phyloP scores from a whole-genome alignment of 2,113 vertebrate species.

The Pseudonaja textilis region DNA sequence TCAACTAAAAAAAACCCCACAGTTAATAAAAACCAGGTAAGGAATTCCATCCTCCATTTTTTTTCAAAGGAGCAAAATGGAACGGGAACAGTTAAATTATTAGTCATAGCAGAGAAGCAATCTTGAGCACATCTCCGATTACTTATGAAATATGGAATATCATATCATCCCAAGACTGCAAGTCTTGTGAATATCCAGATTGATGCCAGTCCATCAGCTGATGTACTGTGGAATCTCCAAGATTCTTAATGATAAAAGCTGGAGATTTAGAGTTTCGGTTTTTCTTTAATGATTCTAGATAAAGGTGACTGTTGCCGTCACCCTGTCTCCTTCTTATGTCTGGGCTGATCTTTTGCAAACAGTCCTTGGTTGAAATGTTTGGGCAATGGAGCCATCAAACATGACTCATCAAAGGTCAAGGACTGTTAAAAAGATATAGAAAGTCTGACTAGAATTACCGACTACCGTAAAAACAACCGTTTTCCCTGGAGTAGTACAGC shows the following conservation, averaged over 20 bases:
- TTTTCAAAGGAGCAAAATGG: not conserved
- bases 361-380: constrained; percentile 47
- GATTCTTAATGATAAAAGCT: not conserved
- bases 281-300: constrained; percentile 10
- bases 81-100: not conserved
- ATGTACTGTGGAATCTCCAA: not conserved
- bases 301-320: constrained; percentile 26
- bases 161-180: not conserved
- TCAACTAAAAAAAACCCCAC: not conserved
- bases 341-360: constrained; percentile 18
- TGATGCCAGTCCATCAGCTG: not conserved
- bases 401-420: constrained; percentile 26
- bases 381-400: constrained; percentile 23
- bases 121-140: not conserved
- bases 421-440: constrained; percentile 28
- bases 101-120: not conserved
- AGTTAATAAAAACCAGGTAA: not conserved
- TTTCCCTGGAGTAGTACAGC: not conserved
- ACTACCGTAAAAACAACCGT: constrained; percentile 5
- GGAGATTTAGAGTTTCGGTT: not conserved
- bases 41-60: not conserved
- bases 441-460: constrained; percentile 13
- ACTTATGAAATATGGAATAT: not conserved
- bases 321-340: constrained; percentile 5
- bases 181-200: not conserved